A percentile compares a stretch with the other conserved stretches of the same genome.
These are phyloP conservation scores for Xerus rutilus DNA, from an alignment of 2,797 vertebrate genomes.

Conservation along the genomic window DNA sequence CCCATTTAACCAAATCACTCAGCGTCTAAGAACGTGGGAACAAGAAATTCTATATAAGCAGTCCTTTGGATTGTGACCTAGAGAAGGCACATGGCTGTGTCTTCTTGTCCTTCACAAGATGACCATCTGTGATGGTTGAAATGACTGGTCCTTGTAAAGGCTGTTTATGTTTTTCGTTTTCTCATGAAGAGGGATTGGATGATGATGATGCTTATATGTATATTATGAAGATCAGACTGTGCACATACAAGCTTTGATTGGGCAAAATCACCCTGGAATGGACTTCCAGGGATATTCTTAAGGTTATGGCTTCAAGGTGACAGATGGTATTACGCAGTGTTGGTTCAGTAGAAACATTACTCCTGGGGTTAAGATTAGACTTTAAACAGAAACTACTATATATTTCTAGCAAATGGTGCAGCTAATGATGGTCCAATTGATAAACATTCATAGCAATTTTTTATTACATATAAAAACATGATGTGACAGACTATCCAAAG, in stretches of 20 bases:
- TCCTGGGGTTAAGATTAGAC: conserved; percentile 84
- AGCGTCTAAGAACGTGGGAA: background rate
- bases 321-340: conserved; percentile 91
- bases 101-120: background rate
- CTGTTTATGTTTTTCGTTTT: background rate
- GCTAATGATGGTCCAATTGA: conserved; percentile 86
- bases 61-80: background rate
- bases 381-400: conserved; percentile 90
- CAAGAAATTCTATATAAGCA: background rate
- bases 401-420: conserved; percentile 92
- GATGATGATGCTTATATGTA: background rate
- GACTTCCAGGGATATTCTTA: conserved; percentile 83
- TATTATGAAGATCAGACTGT: background rate
- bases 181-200: background rate
- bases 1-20: background rate
- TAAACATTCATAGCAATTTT: background rate
- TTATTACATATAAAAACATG: background rate
- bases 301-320: conserved; percentile 89
- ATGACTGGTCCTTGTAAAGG: background rate
- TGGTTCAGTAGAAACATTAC: conserved; percentile 89
- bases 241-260: background rate
- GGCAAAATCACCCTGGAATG: background rate
- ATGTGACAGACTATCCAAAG: background rate
- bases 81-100: background rate
- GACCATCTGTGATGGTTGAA: background rate